Base-by-base conservation (phyloP, 2,113 vertebrate genomes). In the Tragelaphus strepsiceros region DNA sequence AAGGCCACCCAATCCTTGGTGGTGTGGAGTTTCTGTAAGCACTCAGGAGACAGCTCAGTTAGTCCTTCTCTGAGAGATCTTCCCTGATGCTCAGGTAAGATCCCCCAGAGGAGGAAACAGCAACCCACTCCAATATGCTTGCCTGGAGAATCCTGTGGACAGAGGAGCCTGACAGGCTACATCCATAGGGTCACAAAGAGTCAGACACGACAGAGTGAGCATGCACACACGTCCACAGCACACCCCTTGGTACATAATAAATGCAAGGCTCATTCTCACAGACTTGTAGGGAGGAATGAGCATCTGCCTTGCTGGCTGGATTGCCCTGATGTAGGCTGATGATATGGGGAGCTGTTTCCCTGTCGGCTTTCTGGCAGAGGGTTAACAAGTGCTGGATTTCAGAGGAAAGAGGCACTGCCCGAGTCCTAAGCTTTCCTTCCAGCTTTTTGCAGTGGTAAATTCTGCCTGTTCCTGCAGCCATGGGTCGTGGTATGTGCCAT, bases 401-500 rank as follows among this genome's bases (percentile, higher is more conserved):
- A 28, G 17, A 87, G 51, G 49, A 58, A 83, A 56, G 43, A 39
- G 5, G 5, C 22, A 28, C 11, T 28, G 22, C 30, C 12, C 5
- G 71, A 51, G 16, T 80, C 24, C 43, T 58, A 22, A 61, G 28
- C 17, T 85, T 77, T 78, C 16, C 24, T 2, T 9, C 6, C 0
- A 71, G 51, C 3, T 24, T 26, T 15, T 6, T 35, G 51, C 1
- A 30, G 28, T 2, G 39, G 13, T 46, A 9, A 58, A 19, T 30
- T 88, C 51, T 26, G 54, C 35, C 62, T 24, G 24, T 19, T 39
- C 0, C 21, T 32, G 1, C 0, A n/a, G 28, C 46, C 35, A 19
- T 0, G 1, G 4, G 15, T 43, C 11, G 56, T 51, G 19, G 5
- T 8, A 43, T 28, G 28, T 6, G 16, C 39, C 6, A 8, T 59